Base-by-base conservation (phyloP, 2,797 vertebrate species). In the Amblyraja radiata region DNA sequence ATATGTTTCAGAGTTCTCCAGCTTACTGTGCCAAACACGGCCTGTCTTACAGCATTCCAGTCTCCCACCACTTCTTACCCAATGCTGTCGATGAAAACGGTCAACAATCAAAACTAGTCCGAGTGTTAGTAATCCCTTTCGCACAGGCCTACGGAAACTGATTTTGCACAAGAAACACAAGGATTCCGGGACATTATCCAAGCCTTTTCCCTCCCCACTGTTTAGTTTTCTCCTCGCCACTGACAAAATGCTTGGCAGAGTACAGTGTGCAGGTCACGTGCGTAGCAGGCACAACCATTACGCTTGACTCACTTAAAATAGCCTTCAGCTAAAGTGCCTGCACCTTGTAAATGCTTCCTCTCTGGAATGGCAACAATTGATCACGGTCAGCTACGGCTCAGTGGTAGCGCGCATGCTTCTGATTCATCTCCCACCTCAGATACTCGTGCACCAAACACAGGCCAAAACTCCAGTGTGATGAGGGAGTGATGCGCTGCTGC, bases 201-300 rank as follows among this genome's bases (percentile, higher is more conserved):
- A 86, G 13, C 6, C 28, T 14, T 7, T 8, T 14, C 61, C 63
- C 9, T 32, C n/a, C 61, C 7, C 6, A 10, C 6, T 65, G 61
- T 68, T 88, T 88, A 65, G 84, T 36, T 88, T 88, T 8, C 84
- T 61, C 61, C 14, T 68, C 5, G 61, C 61, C 65, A 61, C 63
- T 88, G 32, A 23, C 84, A 88, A 88, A 88, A 88, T 88, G 84
- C 63, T 68, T 88, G 61, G 63, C 61, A 36, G 32, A 68, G 84
- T 61, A 10, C 21, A 68, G 84, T 88, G 63, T 68, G 61, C 14
- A 88, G n/a, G 68, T 88, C 84, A 88, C 84, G 63, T 65, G 83
- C 61, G 32, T 10, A 86, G 11, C 16, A 32, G 63, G 84, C 32
- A 88, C 61, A 9, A 88, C 61, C 63, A 88, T 68, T 68, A 36